A percentile compares a stretch with the other conserved stretches of the same genome.
phyloP scores from a whole-genome alignment of 92 coral and sea anemone species.

The Diadumene lineata region DNA sequence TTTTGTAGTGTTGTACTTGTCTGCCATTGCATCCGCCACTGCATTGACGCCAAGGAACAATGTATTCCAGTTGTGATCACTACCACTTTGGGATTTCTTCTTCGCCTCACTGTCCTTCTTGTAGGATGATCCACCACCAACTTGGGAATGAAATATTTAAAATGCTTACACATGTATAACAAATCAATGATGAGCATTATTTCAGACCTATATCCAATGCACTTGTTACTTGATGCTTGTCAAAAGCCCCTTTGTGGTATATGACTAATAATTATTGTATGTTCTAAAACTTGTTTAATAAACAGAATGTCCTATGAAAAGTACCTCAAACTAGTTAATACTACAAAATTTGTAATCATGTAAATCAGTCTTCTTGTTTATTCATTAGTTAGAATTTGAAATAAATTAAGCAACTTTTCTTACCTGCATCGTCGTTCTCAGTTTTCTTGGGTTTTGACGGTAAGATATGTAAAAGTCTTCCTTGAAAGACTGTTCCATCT shows the following conservation, averaged over 20 bases:
- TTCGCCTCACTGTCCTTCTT: conserved; percentile 81
- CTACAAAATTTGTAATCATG: too few relatives aligned
- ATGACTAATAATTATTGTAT: too few relatives aligned
- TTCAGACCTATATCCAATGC: too few relatives aligned
- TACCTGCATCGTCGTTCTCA: conserved; percentile 48
- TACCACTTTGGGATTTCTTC: conserved; percentile 69
- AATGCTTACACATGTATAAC: not conserved
- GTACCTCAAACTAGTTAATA: too few relatives aligned
- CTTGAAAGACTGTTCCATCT: conserved; percentile 92
- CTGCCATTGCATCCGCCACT: conserved; percentile 98
- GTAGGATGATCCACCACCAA: conserved; percentile 39
- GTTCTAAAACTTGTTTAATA: too few relatives aligned
- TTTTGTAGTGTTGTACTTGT: conserved; percentile 87
- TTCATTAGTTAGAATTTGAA: not conserved
- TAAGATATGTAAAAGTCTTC: conserved; percentile 81
- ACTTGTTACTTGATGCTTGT: too few relatives aligned
- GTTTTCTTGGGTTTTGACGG: conserved; percentile 88
- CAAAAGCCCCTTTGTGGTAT: too few relatives aligned
- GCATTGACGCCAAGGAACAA: conserved; percentile 92
- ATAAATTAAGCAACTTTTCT: not conserved
- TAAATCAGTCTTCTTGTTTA: not conserved
- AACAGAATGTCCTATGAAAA: too few relatives aligned
- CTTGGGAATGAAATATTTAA: not conserved
- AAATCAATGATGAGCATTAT: too few relatives aligned
- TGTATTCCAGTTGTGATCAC: conserved; percentile 96